Conservation (phyloP, 2,113 vertebrate genomes). For the Rattus norvegicus region DNA sequence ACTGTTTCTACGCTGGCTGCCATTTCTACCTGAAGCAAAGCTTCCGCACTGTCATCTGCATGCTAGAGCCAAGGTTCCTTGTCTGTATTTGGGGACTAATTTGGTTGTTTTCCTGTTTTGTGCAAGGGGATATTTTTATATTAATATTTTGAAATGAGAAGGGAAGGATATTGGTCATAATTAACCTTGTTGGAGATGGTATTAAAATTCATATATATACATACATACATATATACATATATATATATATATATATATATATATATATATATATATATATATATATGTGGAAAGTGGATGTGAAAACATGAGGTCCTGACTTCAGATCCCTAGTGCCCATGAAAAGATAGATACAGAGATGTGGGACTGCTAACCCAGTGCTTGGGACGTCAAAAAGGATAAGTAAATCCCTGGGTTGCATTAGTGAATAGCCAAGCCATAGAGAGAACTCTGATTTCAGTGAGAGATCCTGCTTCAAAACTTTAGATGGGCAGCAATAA, state of each 20-base stretch:
- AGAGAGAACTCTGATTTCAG: background rate
- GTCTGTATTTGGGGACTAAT: fast-evolving
- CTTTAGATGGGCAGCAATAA: background rate
- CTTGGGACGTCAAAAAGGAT: background rate
- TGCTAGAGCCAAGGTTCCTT: too few relatives aligned
- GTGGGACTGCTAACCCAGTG: too few relatives aligned
- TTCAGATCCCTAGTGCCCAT: background rate
- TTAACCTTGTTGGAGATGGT: background rate
- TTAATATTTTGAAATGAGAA: background rate
- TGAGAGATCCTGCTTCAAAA: background rate
- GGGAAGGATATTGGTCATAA: background rate
- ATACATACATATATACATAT: too few relatives aligned
- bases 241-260: too few relatives aligned
- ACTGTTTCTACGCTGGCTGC: background rate
- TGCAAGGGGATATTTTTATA: background rate
- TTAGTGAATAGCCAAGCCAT: background rate
- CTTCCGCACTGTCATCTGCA: background rate
- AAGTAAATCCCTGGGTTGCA: background rate
- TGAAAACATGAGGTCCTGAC: background rate
- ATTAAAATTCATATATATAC: background rate
- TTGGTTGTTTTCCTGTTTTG: background rate
- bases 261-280: too few relatives aligned
- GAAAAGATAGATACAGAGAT: background rate
- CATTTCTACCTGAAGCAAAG: background rate
- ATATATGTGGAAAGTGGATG: fast-evolving